Evolutionary conservation across 2,888 invertebrate species (phyloP).

Genomic region (Rhagophthalmus giganteus): DNA sequence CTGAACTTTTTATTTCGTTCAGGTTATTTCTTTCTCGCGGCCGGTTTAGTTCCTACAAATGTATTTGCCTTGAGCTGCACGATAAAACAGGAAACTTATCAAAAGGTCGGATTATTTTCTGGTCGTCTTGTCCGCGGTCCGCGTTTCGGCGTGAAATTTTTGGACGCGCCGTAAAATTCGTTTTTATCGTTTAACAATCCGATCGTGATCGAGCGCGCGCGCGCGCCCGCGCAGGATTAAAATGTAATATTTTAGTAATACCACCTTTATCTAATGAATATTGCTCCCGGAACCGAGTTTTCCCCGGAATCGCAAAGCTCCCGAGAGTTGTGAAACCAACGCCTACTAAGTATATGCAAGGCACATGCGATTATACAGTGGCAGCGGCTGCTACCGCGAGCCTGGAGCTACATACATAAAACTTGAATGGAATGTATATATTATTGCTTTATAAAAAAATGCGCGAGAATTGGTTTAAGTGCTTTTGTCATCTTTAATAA

Average conservation of each 20-base stretch:
- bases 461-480: conserved; percentile 11
- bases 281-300: conserved; percentile 21
- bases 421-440: conserved; percentile 18
- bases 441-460: conserved; percentile 21
- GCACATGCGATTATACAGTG: conserved; percentile 24
- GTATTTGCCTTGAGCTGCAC: conserved; percentile 23
- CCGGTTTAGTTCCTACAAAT: conserved; percentile 23
- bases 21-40: conserved; percentile 22
- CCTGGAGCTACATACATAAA: conserved; percentile 16
- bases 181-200: neutral
- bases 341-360: conserved; percentile 23
- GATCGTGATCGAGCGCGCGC: too few relatives aligned
- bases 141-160: conserved; percentile 1
- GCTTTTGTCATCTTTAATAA: too few relatives aligned
- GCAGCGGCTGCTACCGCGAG: conserved; percentile 15
- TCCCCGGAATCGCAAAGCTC: conserved; percentile 21
- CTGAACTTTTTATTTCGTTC: conserved; percentile 31
- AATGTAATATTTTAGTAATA: conserved; percentile 15
- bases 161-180: too few relatives aligned
- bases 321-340: conserved; percentile 22
- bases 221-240: conserved; percentile 5
- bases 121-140: conserved; percentile 5
- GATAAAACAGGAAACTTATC: conserved; percentile 21
- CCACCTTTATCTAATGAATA: conserved; percentile 25
- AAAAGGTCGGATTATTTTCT: conserved; percentile 21